These are phyloP conservation scores for Toxotes lorentzi DNA, from an alignment of 2,797 vertebrate species.

Conservation along the genomic window DNA sequence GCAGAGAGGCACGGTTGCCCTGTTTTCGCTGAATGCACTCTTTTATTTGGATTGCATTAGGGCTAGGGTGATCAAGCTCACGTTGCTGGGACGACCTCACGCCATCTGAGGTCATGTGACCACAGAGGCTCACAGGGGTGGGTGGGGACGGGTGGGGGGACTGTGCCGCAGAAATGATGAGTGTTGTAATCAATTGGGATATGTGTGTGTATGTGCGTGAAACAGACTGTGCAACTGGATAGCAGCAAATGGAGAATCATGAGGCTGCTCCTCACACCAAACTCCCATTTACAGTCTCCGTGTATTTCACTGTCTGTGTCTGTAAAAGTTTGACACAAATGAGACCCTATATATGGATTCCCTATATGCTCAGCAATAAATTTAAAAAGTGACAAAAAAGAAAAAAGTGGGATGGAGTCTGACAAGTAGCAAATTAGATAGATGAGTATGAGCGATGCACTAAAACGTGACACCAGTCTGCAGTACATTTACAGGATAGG, in stretches of 20 bases:
- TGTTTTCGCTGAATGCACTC: conserved; percentile 53
- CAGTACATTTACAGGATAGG: background rate
- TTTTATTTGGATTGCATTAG: conserved; percentile 79
- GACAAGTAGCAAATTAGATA: conserved; percentile 35
- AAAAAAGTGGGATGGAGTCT: conserved; percentile 22
- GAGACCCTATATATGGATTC: background rate
- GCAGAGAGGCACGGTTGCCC: conserved; percentile 32
- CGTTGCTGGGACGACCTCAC: conserved; percentile 71
- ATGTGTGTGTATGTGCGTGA: conserved; percentile 20
- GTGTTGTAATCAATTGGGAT: conserved; percentile 67
- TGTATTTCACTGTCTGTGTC: background rate
- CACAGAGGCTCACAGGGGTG: conserved; percentile 41
- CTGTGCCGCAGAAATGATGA: conserved; percentile 51
- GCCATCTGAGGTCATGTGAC: conserved; percentile 70
- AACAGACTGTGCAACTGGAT: conserved; percentile 20
- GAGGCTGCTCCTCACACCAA: conserved; percentile 24
- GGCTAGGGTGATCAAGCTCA: conserved; percentile 70
- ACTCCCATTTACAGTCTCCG: conserved; percentile 13
- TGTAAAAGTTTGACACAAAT: background rate
- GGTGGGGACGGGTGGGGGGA: conserved; percentile 18
- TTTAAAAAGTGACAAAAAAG: background rate
- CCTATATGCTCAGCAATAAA: background rate
- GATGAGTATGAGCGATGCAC: conserved; percentile 27
- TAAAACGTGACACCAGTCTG: conserved; percentile 46
- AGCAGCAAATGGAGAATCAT: conserved; percentile 26